Percentiles rank a stretch among this genome's conserved stretches.
Conservation (phyloP, 2,797 vertebrate genomes). For the Anguilla anguilla region DNA sequence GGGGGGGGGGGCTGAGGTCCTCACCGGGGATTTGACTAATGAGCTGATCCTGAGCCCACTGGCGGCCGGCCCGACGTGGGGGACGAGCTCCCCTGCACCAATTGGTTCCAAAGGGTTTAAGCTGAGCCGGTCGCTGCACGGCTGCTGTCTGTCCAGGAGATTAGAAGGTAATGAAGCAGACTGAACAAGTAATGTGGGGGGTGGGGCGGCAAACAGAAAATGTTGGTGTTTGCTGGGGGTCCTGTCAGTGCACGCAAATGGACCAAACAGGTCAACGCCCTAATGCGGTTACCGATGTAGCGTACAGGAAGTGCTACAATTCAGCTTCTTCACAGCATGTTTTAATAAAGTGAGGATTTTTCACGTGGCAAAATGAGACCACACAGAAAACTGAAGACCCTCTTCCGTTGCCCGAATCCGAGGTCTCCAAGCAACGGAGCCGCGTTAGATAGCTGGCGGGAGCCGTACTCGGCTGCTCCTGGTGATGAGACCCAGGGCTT, state of each 20-base stretch:
- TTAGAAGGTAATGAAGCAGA: constrained; percentile 77
- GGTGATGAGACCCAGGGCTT: not conserved
- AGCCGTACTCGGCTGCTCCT: not conserved
- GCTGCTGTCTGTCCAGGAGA: constrained; percentile 73
- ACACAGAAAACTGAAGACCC: constrained; percentile 11
- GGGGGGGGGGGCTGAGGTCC: constrained; percentile 68
- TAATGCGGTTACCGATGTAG: not conserved
- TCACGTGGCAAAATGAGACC: not conserved
- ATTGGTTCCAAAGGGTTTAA: constrained; percentile 86
- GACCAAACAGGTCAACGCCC: not conserved
- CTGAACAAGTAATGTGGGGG: constrained; percentile 56
- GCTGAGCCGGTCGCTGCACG: constrained; percentile 66
- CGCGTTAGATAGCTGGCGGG: not conserved
- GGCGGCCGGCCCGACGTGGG: constrained; percentile 74
- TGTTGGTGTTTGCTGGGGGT: constrained; percentile 50
- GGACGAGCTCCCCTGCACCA: constrained; percentile 71
- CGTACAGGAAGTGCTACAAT: not conserved
- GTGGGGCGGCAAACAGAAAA: constrained; percentile 44
- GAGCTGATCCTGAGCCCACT: constrained; percentile 77
- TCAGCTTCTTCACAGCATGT: not conserved
- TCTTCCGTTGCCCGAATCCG: not conserved
- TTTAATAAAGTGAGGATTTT: constrained; percentile 1
- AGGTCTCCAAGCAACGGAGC: constrained; percentile 18
- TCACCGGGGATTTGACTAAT: constrained; percentile 83
- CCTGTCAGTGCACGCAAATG: constrained; percentile 47